These are phyloP conservation scores for Colaptes auratus DNA, from an alignment of 2,113 vertebrate genomes.

Conservation along the genomic window DNA sequence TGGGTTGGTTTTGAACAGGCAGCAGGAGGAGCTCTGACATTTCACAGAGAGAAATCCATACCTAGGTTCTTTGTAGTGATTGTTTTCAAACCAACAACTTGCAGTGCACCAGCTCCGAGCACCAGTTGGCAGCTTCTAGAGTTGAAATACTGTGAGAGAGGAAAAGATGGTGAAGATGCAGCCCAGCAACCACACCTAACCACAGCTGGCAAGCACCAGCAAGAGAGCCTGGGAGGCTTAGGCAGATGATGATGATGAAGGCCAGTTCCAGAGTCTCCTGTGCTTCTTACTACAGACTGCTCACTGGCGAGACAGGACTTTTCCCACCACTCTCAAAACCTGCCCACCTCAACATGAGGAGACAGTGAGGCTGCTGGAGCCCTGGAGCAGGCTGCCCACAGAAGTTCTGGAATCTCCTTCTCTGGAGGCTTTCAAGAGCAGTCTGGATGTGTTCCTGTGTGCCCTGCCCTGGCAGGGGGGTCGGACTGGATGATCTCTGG, in stretches of 20 bases:
- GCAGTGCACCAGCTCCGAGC: slow-evolving; percentile 94
- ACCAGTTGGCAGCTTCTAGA: slow-evolving; percentile 97
- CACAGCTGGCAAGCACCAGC: too few species aligned
- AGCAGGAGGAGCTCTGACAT: background rate
- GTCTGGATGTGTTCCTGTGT: too few species aligned
- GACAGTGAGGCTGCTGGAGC: too few species aligned
- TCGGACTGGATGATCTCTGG: too few species aligned
- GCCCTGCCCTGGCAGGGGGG: too few species aligned
- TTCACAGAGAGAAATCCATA: slow-evolving; percentile 66
- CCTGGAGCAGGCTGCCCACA: too few species aligned
- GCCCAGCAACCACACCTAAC: background rate
- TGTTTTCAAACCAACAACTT: slow-evolving; percentile 97
- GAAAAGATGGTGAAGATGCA: background rate
- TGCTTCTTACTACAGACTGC: background rate
- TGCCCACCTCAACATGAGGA: too few species aligned
- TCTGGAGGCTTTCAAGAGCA: too few species aligned
- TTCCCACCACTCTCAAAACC: background rate
- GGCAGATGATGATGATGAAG: background rate
- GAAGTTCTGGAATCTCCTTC: too few species aligned
- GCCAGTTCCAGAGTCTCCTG: background rate
- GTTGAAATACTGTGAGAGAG: slow-evolving; percentile 91
- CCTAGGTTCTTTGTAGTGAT: slow-evolving; percentile 99
- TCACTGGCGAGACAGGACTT: background rate
- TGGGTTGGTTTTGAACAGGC: background rate
- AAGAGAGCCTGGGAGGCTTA: background rate